These are phyloP conservation scores for Patella depressa DNA, from an alignment of 2,888 invertebrate genomes.

Conservation along the genomic window DNA sequence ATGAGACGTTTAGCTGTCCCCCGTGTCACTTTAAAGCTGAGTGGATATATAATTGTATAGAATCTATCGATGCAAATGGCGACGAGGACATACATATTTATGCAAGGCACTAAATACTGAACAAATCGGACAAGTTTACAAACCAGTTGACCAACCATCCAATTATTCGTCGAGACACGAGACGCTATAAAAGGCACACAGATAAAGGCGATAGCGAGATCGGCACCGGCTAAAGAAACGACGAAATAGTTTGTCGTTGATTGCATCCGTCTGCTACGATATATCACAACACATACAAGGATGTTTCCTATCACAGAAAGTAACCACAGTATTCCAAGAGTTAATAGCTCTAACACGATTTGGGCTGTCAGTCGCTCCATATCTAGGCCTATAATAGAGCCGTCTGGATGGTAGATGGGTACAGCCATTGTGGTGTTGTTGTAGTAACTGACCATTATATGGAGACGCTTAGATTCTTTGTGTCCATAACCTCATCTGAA, in stretches of 20 bases:
- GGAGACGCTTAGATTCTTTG: too few species aligned
- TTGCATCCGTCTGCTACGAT: slow-evolving; percentile 67
- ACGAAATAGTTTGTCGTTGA: slow-evolving; percentile 70
- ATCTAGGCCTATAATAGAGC: not conserved
- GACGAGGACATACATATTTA: slow-evolving; percentile 54
- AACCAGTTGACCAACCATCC: slow-evolving; percentile 54
- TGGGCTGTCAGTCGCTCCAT: not conserved
- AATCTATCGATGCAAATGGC: slow-evolving; percentile 66
- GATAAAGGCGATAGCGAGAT: slow-evolving; percentile 51
- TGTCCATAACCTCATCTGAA: too few species aligned
- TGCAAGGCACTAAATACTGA: slow-evolving; percentile 49
- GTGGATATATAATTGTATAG: slow-evolving; percentile 69
- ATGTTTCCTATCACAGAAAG: slow-evolving; percentile 57
- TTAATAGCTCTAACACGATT: slow-evolving; percentile 32
- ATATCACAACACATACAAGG: slow-evolving; percentile 66
- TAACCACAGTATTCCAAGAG: slow-evolving; percentile 44
- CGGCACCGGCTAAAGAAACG: slow-evolving; percentile 58
- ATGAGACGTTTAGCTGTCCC: slow-evolving; percentile 65
- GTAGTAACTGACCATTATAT: too few species aligned
- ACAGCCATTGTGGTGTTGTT: not conserved
- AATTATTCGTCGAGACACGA: slow-evolving; percentile 43
- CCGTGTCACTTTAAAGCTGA: slow-evolving; percentile 68
- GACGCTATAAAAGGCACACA: slow-evolving; percentile 56
- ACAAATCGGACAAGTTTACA: slow-evolving; percentile 60
- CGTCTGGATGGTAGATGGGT: not conserved